phyloP scores from a whole-genome alignment of 1,140 invertebrate species.

The Zaprionus africanus region DNA sequence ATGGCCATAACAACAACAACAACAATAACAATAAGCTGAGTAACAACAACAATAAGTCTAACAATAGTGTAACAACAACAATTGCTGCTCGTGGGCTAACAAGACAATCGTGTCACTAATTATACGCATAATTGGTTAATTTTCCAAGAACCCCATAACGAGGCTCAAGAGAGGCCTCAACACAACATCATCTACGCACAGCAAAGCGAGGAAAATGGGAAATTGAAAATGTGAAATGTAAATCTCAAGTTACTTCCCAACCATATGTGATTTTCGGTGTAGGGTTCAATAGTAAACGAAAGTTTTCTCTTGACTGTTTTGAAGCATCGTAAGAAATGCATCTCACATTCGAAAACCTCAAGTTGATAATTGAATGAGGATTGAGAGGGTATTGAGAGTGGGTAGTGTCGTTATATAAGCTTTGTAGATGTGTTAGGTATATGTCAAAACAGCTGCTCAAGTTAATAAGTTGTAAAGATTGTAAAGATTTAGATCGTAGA shows the following conservation, averaged over 20 bases:
- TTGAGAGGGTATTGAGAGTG: neutral
- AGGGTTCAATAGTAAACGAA: neutral
- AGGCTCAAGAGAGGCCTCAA: neutral
- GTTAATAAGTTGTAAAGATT: neutral
- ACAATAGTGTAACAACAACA: constrained; percentile 41
- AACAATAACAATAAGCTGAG: constrained; percentile 25
- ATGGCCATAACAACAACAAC: constrained; percentile 69
- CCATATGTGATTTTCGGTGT: neutral
- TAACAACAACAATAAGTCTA: constrained; percentile 7
- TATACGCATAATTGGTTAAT: constrained; percentile 83
- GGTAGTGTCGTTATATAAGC: neutral
- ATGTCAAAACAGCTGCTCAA: neutral
- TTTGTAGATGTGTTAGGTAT: neutral
- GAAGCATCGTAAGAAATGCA: neutral
- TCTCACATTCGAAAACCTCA: neutral
- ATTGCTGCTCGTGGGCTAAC: constrained; percentile 50
- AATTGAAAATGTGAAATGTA: constrained; percentile 54
- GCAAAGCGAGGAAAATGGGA: constrained; percentile 5
- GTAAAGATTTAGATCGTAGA: neutral
- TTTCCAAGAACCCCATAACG: constrained; percentile 66
- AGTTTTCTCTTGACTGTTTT: neutral
- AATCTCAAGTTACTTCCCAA: neutral
- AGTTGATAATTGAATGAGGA: neutral
- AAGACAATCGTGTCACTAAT: constrained; percentile 83
- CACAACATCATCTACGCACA: neutral